These are phyloP conservation scores for Arctia plantaginis DNA, from an alignment of 2,888 invertebrate species.

Conservation along the genomic window DNA sequence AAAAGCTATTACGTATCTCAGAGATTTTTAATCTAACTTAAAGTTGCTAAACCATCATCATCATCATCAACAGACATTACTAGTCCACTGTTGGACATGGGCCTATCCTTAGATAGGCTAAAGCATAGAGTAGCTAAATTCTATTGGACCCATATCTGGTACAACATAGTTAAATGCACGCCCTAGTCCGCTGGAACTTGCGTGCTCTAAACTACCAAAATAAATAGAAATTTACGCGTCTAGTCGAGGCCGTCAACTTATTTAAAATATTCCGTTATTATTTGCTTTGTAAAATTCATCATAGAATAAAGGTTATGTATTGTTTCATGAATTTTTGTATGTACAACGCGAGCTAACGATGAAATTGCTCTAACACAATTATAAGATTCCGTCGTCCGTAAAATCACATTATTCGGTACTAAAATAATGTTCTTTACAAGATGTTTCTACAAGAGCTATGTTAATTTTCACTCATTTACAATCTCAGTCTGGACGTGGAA, in stretches of 20 bases:
- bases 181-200: not conserved
- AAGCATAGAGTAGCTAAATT: no score
- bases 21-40: no score
- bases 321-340: not conserved
- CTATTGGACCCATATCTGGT: no score
- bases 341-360: not conserved
- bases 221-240: not conserved
- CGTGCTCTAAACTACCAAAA: not conserved
- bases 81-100: no score
- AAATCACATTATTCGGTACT: not conserved
- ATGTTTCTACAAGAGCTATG: slow-evolving; percentile 18
- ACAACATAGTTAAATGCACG: no score
- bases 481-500: slow-evolving; percentile 33
- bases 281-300: not conserved
- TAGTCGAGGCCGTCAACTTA: not conserved
- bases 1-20: not conserved
- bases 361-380: not conserved
- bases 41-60: no score
- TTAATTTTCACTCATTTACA: slow-evolving; percentile 31
- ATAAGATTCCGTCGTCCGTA: not conserved
- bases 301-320: not conserved
- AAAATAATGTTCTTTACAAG: not conserved
- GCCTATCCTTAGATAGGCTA: no score
- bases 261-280: not conserved
- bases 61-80: no score